Percentiles rank a stretch among this genome's conserved stretches.
These are phyloP conservation scores for Octopus bimaculoides DNA, from an alignment of 1,140 invertebrate genomes.

Conservation along the genomic window DNA sequence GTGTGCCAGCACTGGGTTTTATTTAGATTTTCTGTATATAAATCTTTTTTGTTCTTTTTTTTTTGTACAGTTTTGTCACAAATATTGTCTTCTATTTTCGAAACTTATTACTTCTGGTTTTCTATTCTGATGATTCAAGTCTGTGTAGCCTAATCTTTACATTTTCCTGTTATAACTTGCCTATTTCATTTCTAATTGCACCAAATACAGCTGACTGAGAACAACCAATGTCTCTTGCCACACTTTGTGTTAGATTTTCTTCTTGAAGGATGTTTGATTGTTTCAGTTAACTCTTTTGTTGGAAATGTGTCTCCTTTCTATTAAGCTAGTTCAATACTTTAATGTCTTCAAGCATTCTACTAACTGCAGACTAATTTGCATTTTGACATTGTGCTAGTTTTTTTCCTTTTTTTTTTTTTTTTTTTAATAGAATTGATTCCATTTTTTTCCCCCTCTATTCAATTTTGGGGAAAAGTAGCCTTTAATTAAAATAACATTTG, in stretches of 20 bases:
- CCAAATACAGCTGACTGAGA: neutral
- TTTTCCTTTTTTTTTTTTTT: no score
- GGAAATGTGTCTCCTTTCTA: neutral
- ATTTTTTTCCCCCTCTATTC: no score
- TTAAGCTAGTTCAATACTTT: neutral
- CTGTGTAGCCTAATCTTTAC: neutral
- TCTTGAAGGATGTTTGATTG: neutral
- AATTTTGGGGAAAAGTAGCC: no score
- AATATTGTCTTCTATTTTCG: conserved; percentile 5
- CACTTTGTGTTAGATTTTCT: conserved; percentile 7
- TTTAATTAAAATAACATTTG: no score
- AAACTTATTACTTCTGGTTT: neutral
- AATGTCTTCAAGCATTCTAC: neutral
- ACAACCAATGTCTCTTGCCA: neutral
- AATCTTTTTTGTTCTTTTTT: neutral
- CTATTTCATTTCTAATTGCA: neutral
- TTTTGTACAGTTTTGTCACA: neutral
- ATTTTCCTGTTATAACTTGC: neutral
- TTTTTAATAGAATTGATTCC: no score
- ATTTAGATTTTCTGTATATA: neutral
- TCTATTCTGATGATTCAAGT: neutral
- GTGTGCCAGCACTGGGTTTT: neutral
- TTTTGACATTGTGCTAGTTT: neutral
- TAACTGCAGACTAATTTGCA: conserved; percentile 7
- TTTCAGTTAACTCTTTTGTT: conserved; percentile 7